Evolutionary conservation across 2,113 vertebrate genomes (phyloP).

Genomic region (Budorcas taxicolor): DNA sequence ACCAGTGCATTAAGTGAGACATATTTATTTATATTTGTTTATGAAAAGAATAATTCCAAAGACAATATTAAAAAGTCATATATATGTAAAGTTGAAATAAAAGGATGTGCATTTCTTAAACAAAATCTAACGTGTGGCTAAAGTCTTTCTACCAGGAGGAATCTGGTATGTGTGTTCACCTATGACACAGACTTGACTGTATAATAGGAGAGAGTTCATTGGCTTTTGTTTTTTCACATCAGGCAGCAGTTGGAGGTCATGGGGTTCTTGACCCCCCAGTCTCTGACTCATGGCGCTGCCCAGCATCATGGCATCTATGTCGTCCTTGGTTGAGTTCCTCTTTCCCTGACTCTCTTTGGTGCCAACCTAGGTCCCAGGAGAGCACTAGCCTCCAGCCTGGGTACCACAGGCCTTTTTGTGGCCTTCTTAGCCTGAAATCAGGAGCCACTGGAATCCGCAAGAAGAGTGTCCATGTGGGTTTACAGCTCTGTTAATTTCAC

Average conservation of each 20-base stretch:
- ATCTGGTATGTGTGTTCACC: too few relatives aligned
- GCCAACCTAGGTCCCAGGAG: too few relatives aligned
- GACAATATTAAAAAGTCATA: background rate
- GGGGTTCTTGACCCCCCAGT: accelerated
- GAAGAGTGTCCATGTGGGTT: accelerated
- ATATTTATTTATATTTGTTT: background rate
- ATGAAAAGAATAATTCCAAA: background rate
- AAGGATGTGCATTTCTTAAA: background rate
- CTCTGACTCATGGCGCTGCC: too few relatives aligned
- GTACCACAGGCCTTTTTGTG: accelerated
- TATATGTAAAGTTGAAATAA: background rate
- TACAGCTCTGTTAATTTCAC: background rate
- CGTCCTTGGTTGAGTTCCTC: accelerated
- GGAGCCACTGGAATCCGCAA: accelerated
- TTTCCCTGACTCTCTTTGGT: background rate
- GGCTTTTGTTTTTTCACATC: background rate
- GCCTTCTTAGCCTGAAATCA: background rate
- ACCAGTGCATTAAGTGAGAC: background rate
- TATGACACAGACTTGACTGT: too few relatives aligned
- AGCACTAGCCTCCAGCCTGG: background rate
- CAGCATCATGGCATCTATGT: accelerated
- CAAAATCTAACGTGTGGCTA: background rate
- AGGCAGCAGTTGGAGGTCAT: accelerated
- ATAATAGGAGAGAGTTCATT: background rate
- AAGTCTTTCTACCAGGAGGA: background rate